phyloP scores from a whole-genome alignment of 1,140 invertebrate genomes.

The Aethina tumida region DNA sequence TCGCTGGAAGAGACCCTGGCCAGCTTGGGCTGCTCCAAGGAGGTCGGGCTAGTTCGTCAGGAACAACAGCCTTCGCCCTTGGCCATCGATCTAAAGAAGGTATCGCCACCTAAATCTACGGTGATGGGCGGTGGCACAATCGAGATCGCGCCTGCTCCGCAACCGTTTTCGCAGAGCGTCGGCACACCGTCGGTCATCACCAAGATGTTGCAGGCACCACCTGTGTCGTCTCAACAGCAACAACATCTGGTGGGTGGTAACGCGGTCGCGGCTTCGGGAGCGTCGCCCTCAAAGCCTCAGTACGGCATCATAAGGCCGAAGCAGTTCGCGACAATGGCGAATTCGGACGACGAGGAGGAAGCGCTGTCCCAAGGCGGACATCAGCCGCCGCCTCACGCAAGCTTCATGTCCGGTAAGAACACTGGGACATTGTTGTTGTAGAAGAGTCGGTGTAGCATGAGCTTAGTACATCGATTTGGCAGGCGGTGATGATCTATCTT shows the following conservation, averaged over 20 bases:
- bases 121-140: slow-evolving; percentile 20
- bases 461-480: neutral
- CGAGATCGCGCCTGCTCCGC: slow-evolving; percentile 35
- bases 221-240: slow-evolving; percentile 13
- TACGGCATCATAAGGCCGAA: slow-evolving; percentile 24
- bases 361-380: slow-evolving; percentile 4
- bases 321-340: slow-evolving; percentile 27
- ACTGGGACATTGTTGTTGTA: neutral
- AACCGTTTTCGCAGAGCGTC: slow-evolving; percentile 36
- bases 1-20: slow-evolving; percentile 15
- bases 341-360: slow-evolving; percentile 11
- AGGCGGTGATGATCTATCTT: neutral
- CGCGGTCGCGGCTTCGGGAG: neutral
- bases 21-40: slow-evolving; percentile 18
- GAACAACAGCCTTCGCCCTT: slow-evolving; percentile 28
- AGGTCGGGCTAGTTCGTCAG: slow-evolving; percentile 28
- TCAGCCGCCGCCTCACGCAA: neutral
- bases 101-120: slow-evolving; percentile 6
- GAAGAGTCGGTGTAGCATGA: neutral
- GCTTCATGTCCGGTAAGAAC: slow-evolving; percentile 3
- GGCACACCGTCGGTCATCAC: slow-evolving; percentile 48
- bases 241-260: neutral
- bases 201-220: slow-evolving; percentile 48
- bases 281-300: neutral
- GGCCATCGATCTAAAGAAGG: slow-evolving; percentile 21